Evolutionary conservation across 30 jellyfish, hydroid and myxozoan genomes (phyloP).

Genomic region (Aurelia aurita complex sp. Pacific): DNA sequence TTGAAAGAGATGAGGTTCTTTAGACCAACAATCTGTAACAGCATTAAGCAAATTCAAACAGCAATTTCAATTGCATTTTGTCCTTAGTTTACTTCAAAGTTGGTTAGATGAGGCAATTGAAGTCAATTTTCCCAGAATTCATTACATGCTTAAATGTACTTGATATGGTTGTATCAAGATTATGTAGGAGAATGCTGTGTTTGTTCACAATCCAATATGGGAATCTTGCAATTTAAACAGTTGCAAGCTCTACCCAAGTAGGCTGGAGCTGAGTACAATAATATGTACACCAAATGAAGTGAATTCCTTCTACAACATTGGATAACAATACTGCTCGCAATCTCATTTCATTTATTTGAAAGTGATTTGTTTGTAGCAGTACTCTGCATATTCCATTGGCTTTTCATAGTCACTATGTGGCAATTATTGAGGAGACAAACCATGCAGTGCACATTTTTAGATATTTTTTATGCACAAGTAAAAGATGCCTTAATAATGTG

Average conservation of each 20-base stretch:
- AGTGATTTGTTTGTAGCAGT: constrained; percentile 58
- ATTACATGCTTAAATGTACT: neutral
- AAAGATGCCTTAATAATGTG: too few species aligned
- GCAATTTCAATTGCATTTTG: too few species aligned
- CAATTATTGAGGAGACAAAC: constrained; percentile 89
- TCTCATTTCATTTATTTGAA: constrained; percentile 14
- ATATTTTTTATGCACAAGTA: neutral
- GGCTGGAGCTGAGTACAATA: constrained; percentile 72
- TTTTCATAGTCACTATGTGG: constrained; percentile 88
- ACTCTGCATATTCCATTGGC: constrained; percentile 96
- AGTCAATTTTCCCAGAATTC: neutral
- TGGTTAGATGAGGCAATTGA: too few species aligned
- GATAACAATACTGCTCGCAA: constrained; percentile 65
- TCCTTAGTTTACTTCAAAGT: too few species aligned
- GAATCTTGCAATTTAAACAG: constrained; percentile 38
- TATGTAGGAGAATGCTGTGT: neutral
- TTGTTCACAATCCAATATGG: constrained; percentile 41
- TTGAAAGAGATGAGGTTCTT: too few species aligned
- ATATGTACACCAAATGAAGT: constrained; percentile 61
- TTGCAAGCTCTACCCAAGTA: constrained; percentile 68
- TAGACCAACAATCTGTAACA: too few species aligned
- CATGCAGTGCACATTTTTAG: constrained; percentile 79
- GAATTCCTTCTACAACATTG: constrained; percentile 73
- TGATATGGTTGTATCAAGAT: neutral
- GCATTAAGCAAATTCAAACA: too few species aligned